Conservation (phyloP, 2,113 vertebrate genomes). For the Solenodon paradoxus region DNA sequence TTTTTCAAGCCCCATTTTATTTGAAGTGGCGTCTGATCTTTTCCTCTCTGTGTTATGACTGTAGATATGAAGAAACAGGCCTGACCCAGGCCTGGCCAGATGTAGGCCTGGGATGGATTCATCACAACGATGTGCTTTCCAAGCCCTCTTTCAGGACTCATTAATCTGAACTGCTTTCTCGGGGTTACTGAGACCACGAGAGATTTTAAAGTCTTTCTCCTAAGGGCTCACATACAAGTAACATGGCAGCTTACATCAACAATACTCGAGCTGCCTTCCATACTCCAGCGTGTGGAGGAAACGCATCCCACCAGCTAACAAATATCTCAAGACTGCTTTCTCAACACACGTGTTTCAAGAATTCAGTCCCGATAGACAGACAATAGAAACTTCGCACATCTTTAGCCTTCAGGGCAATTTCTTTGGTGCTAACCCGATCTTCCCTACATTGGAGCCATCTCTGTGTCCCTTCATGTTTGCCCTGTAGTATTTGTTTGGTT, state of each 20-base stretch:
- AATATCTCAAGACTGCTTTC: neutral
- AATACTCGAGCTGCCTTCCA: neutral
- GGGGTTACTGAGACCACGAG: neutral
- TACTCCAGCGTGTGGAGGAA: neutral
- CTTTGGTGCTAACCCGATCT: neutral
- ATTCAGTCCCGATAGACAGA: neutral
- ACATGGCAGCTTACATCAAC: neutral
- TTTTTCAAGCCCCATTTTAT: neutral
- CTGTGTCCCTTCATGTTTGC: too few relatives aligned
- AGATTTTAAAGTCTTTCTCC: neutral
- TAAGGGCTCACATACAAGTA: neutral
- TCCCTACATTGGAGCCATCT: neutral
- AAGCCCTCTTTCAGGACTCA: too few relatives aligned
- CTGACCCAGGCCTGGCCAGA: neutral
- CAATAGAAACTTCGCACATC: neutral
- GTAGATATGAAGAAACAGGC: neutral
- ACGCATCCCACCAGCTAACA: neutral
- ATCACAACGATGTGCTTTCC: accelerated
- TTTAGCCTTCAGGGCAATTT: neutral
- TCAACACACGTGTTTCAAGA: neutral
- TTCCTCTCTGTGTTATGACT: neutral
- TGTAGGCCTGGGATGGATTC: neutral
- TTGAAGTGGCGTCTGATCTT: neutral
- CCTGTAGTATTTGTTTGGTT: neutral
- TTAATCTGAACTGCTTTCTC: neutral